Evolutionary conservation across 2,888 invertebrate species (phyloP).

Genomic region (Machimus rusticus): DNA sequence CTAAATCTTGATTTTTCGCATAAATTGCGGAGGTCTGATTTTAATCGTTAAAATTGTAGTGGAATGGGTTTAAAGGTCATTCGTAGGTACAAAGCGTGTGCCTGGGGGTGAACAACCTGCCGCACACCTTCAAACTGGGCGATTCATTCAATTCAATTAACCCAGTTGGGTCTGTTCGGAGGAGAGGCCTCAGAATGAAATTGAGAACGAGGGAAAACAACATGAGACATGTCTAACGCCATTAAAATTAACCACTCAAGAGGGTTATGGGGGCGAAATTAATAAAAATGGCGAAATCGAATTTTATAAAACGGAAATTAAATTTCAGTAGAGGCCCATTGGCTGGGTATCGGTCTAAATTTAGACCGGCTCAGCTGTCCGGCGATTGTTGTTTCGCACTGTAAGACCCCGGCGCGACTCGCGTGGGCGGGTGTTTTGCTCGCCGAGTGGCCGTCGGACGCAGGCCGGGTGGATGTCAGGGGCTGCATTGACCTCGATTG

Average conservation of each 20-base stretch:
- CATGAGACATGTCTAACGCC: not conserved
- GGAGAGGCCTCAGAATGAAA: not conserved
- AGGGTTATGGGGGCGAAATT: not conserved
- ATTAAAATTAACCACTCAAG: not conserved
- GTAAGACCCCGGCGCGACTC: not conserved
- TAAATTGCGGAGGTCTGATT: not conserved
- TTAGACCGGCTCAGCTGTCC: not conserved
- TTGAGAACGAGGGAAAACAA: not conserved
- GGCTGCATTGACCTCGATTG: conserved; percentile 30
- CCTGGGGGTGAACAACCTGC: not conserved
- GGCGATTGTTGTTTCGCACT: not conserved
- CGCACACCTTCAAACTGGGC: not conserved
- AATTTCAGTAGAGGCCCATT: not conserved
- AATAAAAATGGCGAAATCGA: not conserved
- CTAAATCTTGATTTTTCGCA: not conserved
- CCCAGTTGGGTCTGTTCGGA: not conserved
- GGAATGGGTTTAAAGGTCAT: not conserved
- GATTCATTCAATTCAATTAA: conserved; percentile 21
- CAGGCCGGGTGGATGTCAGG: not conserved
- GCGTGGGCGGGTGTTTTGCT: conserved; percentile 7
- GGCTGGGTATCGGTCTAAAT: not conserved
- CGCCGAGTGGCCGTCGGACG: not conserved
- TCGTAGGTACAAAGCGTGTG: not conserved
- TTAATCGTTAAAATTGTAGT: not conserved
- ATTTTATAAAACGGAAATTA: not conserved